Evolutionary conservation across 2,113 vertebrate species (phyloP).

Genomic region (Hiodon alosoides): DNA sequence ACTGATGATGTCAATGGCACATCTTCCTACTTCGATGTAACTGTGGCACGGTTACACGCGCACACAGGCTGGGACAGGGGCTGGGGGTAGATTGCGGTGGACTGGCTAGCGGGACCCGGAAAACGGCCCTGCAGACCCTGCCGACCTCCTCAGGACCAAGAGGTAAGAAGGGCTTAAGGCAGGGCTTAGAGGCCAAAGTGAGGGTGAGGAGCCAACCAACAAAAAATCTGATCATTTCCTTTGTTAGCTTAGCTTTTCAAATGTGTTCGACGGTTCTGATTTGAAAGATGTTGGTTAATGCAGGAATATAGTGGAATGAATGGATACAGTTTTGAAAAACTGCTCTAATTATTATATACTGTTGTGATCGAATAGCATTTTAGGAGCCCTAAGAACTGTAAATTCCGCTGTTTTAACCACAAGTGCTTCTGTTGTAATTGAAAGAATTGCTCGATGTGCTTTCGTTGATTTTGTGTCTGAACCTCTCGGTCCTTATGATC

Average conservation of each 20-base stretch:
- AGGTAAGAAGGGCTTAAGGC: constrained; percentile 7
- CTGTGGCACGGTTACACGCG: background rate
- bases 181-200: background rate
- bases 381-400: no score
- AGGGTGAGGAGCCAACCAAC: background rate
- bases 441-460: background rate
- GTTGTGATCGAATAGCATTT: no score
- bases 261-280: no score
- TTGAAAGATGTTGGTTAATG: background rate
- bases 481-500: background rate
- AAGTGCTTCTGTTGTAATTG: background rate
- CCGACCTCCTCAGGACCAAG: background rate
- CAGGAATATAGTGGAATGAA: background rate
- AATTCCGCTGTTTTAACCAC: no score
- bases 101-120: background rate
- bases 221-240: no score
- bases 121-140: no score
- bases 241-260: no score
- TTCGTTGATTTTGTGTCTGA: background rate
- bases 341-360: background rate
- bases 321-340: background rate
- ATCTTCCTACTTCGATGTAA: background rate
- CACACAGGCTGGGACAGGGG: background rate
- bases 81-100: no score
- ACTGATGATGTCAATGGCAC: background rate